Conservation (phyloP, 2,113 vertebrate species). For the Cygnus atratus region DNA sequence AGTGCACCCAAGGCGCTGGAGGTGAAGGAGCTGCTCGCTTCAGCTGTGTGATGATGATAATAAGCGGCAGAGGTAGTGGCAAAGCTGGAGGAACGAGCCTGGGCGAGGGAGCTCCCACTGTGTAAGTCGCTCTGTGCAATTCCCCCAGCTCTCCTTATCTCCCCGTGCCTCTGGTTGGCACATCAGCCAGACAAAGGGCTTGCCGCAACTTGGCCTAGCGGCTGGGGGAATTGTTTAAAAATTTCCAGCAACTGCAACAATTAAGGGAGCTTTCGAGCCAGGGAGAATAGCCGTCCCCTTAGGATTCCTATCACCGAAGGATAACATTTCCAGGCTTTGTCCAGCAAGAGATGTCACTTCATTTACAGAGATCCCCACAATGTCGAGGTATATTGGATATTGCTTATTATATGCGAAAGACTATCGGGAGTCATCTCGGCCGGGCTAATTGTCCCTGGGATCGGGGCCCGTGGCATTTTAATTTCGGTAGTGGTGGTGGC, state of each 20-base stretch:
- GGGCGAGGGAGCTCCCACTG: background rate
- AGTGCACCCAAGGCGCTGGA: background rate
- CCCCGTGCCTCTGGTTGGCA: conserved; percentile 56
- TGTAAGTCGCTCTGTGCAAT: conserved; percentile 35
- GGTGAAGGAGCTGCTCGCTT: conserved; percentile 11
- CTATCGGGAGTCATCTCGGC: conserved; percentile 37
- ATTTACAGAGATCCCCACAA: conserved; percentile 56
- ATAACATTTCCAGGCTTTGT: conserved; percentile 70
- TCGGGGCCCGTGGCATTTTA: conserved; percentile 13
- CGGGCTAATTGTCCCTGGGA: conserved; percentile 42
- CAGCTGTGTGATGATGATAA: background rate
- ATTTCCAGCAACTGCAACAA: conserved; percentile 68
- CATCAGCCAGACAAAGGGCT: conserved; percentile 70
- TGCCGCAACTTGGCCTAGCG: conserved; percentile 44
- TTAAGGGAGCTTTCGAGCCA: conserved; percentile 44
- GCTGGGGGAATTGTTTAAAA: conserved; percentile 45
- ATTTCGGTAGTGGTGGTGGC: background rate
- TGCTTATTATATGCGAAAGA: conserved; percentile 25
- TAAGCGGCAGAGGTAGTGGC: background rate
- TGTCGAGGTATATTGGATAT: conserved; percentile 51
- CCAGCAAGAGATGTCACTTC: conserved; percentile 62
- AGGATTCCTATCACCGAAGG: conserved; percentile 69
- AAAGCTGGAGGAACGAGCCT: background rate
- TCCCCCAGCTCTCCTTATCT: conserved; percentile 71
- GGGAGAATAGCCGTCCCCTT: conserved; percentile 54